Percentiles rank a stretch among this genome's conserved stretches.
Evolutionary conservation across 30 jellyfish, hydroid and myxozoan genomes (phyloP).

Genomic region (Rhopilema esculentum): DNA sequence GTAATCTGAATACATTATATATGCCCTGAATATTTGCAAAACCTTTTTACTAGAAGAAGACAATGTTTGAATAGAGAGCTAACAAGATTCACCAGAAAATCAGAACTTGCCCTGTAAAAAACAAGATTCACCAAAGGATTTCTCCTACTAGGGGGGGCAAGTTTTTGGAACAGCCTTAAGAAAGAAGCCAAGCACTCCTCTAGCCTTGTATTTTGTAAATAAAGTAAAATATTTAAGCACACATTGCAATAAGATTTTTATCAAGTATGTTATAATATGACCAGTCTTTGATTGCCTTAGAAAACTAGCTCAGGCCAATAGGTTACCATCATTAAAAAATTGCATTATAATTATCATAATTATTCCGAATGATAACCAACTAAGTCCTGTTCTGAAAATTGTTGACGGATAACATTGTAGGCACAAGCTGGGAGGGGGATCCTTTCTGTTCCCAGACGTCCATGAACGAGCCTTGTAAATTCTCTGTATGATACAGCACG

Average conservation of each 20-base stretch:
- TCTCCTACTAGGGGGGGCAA: background rate
- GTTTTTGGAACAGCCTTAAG: background rate
- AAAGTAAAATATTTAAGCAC: background rate
- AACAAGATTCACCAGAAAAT: background rate
- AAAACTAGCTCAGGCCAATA: background rate
- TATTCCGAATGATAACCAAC: background rate
- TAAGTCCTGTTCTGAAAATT: background rate
- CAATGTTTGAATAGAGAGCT: background rate
- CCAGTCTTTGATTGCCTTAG: background rate
- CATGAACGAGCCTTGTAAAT: conserved; percentile 52
- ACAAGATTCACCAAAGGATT: background rate
- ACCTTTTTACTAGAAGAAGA: background rate
- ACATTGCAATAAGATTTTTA: background rate
- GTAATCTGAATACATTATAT: too few relatives aligned
- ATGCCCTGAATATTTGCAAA: background rate
- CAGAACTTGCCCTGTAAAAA: background rate
- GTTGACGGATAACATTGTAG: conserved; percentile 1
- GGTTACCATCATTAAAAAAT: background rate
- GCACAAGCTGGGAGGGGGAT: conserved; percentile 64
- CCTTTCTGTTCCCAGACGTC: conserved; percentile 50
- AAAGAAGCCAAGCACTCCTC: background rate
- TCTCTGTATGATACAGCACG: conserved; percentile 51
- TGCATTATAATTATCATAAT: background rate
- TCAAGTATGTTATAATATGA: background rate
- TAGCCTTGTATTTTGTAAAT: background rate